Evolutionary conservation across 2,888 invertebrate genomes (phyloP).

Genomic region (Drosophila niveifrons): DNA sequence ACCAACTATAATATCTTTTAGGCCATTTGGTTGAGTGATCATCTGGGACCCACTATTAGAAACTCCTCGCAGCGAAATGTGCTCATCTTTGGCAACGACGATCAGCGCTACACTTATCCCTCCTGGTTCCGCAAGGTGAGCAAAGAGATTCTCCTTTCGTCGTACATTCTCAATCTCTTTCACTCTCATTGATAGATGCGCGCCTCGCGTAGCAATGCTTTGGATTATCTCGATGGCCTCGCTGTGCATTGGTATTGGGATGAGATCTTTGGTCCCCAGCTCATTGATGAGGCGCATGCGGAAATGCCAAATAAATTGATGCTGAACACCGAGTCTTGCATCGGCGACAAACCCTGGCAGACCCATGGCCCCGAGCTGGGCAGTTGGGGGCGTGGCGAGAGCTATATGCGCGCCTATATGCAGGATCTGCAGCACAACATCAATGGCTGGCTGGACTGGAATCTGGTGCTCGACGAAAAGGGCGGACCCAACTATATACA

Average conservation of each 20-base stretch:
- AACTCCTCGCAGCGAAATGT: constrained; percentile 87
- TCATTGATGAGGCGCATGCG: constrained; percentile 88
- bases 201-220: constrained; percentile 86
- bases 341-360: constrained; percentile 87
- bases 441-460: constrained; percentile 97
- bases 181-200: constrained; percentile 85
- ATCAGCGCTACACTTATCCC: constrained; percentile 89
- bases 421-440: constrained; percentile 91
- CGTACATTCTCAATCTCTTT: background rate
- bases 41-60: constrained; percentile 91
- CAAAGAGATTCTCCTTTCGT: constrained; percentile 7
- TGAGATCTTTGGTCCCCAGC: constrained; percentile 86
- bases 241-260: constrained; percentile 95
- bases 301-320: constrained; percentile 90
- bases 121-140: constrained; percentile 89
- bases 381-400: constrained; percentile 91
- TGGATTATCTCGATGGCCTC: constrained; percentile 90
- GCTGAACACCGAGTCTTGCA: constrained; percentile 93
- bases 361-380: constrained; percentile 88
- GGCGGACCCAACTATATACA: constrained; percentile 92
- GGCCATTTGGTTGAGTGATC: constrained; percentile 89
- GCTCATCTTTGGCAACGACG: constrained; percentile 92
- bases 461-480: constrained; percentile 90
- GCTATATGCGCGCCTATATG: constrained; percentile 90
- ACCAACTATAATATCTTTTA: constrained; percentile 68